Base-by-base conservation (phyloP, 2,888 invertebrate genomes). In the Drosophila gaucha region DNA sequence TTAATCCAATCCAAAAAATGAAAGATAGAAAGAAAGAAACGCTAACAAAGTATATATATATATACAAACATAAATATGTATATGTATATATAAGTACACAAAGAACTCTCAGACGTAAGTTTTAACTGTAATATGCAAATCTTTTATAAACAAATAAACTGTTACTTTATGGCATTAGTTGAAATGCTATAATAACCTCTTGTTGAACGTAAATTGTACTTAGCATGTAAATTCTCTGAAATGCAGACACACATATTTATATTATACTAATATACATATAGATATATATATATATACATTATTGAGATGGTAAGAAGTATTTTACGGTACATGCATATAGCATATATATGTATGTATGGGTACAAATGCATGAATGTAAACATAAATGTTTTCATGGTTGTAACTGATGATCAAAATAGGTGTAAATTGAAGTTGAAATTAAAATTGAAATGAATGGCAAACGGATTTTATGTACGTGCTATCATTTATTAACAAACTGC, bases 331-430 rank as follows among this genome's bases (percentile, higher is more conserved):
- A 73, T 51, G 35, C 51, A 62, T 49, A 60, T 22, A 28, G 44
- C 46, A 64, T 20, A 51, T 55, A 44, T 60, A 62, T 16, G 49
- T 39, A 50, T 44, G 33, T 56, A 57, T 60, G 52, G 74, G 71
- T 72, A 78, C 66, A 74, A 70, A 74, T 59, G 69, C 54, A 69
- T 74, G 58, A 67, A 68, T 63, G 68, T 75, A 74, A 76, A 74
- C 63, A 67, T 74, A 75, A 74, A 79, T 83, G 84, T 89, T 86
- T 90, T 80, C 88, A 87, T 89, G 89, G 89, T 89, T 89, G 89
- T 89, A 89, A 89, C 84, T 88, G 86, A 90, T 90, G 90, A 89
- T 89, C 89, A 89, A 89, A 89, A 89, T 86, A 90, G 78, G 51
- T 73, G 78, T 78, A 78, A 85, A 60, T 65, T 44, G 16, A 43